phyloP scores from a whole-genome alignment of 2,113 vertebrate species.

The Anarrhichthys ocellatus region DNA sequence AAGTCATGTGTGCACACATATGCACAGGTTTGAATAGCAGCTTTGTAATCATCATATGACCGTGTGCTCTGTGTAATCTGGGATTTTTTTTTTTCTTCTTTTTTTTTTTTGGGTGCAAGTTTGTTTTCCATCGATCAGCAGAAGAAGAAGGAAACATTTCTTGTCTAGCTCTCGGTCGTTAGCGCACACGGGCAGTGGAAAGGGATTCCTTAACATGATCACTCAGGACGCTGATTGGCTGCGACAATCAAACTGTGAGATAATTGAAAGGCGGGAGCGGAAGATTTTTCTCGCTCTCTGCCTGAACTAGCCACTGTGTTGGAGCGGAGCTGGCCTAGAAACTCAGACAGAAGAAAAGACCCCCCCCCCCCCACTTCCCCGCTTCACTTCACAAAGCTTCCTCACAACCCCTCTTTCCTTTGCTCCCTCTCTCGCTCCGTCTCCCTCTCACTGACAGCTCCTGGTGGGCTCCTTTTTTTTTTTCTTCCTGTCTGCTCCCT shows the following conservation, averaged over 20 bases:
- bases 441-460: slow-evolving; percentile 70
- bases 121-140: slow-evolving; percentile 17
- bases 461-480: slow-evolving; percentile 66
- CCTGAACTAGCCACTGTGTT: slow-evolving; percentile 49
- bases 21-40: slow-evolving; percentile 51
- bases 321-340: slow-evolving; percentile 67
- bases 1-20: slow-evolving; percentile 30
- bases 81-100: not conserved
- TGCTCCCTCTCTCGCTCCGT: slow-evolving; percentile 61
- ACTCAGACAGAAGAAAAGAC: slow-evolving; percentile 63
- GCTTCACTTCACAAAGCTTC: slow-evolving; percentile 54
- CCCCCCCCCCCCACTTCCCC: slow-evolving; percentile 12
- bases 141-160: not conserved
- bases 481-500: slow-evolving; percentile 48
- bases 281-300: slow-evolving; percentile 49
- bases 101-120: not conserved
- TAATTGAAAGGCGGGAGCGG: slow-evolving; percentile 65
- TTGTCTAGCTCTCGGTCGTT: slow-evolving; percentile 5
- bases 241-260: slow-evolving; percentile 69
- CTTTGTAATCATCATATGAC: slow-evolving; percentile 63
- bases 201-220: slow-evolving; percentile 48
- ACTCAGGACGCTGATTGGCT: slow-evolving; percentile 55
- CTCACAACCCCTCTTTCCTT: slow-evolving; percentile 67
- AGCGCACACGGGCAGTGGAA: slow-evolving; percentile 4
- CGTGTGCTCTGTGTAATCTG: slow-evolving; percentile 48